A percentile compares a stretch with the other conserved stretches of the same genome.
These are phyloP conservation scores for Prionace glauca DNA, from an alignment of 2,797 vertebrate species.

Conservation along the genomic window DNA sequence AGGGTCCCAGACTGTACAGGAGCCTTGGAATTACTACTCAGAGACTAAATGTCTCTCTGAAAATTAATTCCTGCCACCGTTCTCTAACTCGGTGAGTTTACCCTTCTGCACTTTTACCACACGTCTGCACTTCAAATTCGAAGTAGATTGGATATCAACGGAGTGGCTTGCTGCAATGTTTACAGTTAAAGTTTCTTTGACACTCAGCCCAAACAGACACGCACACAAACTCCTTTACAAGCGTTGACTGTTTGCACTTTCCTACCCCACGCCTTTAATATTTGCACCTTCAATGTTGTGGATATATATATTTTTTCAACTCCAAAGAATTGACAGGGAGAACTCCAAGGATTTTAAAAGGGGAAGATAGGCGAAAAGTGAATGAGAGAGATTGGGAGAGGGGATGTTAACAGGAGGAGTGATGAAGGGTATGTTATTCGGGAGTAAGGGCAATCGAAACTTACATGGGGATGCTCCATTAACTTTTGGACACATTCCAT, in stretches of 20 bases:
- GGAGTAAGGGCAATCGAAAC: neutral
- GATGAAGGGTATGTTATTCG: neutral
- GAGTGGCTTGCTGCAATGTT: neutral
- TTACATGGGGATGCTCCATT: neutral
- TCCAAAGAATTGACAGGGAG: too few relatives aligned
- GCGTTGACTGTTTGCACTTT: neutral
- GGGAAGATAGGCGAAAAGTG: neutral
- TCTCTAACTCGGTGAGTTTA: neutral
- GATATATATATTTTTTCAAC: too few relatives aligned
- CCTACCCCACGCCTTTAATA: neutral
- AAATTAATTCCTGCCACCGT: neutral
- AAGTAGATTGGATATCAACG: neutral
- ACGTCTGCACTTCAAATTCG: neutral
- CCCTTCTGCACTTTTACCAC: neutral
- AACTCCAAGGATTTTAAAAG: neutral
- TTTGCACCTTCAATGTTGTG: neutral
- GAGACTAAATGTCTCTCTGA: neutral
- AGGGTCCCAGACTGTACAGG: neutral
- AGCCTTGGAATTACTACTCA: neutral
- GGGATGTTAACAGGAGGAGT: neutral
- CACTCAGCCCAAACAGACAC: too few relatives aligned
- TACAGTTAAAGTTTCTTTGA: neutral
- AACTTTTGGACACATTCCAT: conserved; percentile 5
- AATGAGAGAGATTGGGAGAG: neutral
- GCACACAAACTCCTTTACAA: too few relatives aligned